These are phyloP conservation scores for Bombylius major DNA, from an alignment of 2,888 invertebrate genomes.

Conservation along the genomic window DNA sequence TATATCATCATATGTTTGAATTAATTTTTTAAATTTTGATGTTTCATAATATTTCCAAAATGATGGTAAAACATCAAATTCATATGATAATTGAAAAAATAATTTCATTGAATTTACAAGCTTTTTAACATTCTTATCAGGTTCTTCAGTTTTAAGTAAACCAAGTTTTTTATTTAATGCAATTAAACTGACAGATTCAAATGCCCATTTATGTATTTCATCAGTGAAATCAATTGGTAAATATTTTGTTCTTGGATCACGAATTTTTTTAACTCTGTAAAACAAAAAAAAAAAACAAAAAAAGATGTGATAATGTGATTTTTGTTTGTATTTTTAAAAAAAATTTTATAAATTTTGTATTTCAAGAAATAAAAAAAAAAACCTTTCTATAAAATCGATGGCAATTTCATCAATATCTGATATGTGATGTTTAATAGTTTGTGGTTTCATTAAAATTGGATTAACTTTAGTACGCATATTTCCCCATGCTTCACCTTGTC, in stretches of 20 bases:
- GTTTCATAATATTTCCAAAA: conserved; percentile 27
- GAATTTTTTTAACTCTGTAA: conserved; percentile 20
- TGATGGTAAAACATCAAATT: conserved; percentile 28
- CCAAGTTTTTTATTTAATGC: conserved; percentile 31
- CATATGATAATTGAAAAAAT: conserved; percentile 24
- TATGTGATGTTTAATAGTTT: conserved; percentile 24
- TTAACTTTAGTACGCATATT: conserved; percentile 46
- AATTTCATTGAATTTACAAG: conserved; percentile 21
- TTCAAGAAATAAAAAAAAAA: background rate
- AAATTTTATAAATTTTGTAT: too few relatives aligned
- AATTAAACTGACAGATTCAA: conserved; percentile 40
- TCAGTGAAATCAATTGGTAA: conserved; percentile 36
- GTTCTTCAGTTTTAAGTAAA: conserved; percentile 16
- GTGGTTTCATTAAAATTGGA: conserved; percentile 28
- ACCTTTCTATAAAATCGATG: conserved; percentile 26
- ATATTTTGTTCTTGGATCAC: conserved; percentile 17
- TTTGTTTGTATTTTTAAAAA: too few relatives aligned
- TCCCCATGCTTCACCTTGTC: conserved; percentile 54
- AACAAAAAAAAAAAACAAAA: background rate
- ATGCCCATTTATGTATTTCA: conserved; percentile 44
- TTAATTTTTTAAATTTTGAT: conserved; percentile 24
- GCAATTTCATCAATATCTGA: conserved; percentile 25
- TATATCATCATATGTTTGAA: conserved; percentile 24
- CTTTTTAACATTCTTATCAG: conserved; percentile 20
- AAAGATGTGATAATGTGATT: too few relatives aligned